A percentile compares a stretch with the other conserved stretches of the same genome.
phyloP scores from a whole-genome alignment of 2,113 vertebrate genomes.

The Alligator sinensis region DNA sequence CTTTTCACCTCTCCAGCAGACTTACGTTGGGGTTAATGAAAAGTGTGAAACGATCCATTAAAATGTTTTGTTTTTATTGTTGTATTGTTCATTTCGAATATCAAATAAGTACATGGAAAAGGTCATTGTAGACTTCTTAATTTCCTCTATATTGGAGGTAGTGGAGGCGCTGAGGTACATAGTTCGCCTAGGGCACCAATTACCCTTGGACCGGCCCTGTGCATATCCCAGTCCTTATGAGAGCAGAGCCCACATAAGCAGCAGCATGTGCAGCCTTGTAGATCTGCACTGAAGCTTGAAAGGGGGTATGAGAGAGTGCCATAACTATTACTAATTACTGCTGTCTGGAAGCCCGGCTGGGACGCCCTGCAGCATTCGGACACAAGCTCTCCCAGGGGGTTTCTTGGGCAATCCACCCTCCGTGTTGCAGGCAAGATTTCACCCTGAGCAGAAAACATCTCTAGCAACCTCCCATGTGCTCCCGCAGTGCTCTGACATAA shows the following conservation, averaged over 20 bases:
- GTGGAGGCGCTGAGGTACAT: too few relatives aligned
- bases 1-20: too few relatives aligned
- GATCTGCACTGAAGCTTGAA: neutral
- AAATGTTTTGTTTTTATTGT: too few relatives aligned
- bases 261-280: neutral
- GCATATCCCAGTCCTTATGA: neutral
- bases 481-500: neutral
- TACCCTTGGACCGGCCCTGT: neutral
- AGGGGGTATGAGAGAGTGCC: fast-evolving
- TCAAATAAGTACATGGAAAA: too few relatives aligned
- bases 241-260: neutral
- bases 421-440: neutral
- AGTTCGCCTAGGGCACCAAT: neutral
- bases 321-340: neutral
- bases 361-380: fast-evolving
- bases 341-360: neutral
- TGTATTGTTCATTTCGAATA: too few relatives aligned
- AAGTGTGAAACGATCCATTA: too few relatives aligned
- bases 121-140: too few relatives aligned
- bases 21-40: too few relatives aligned
- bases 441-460: neutral
- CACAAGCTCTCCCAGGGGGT: fast-evolving
- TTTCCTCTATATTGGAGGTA: too few relatives aligned
- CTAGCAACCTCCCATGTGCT: neutral
- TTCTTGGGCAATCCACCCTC: neutral